These are phyloP conservation scores for Gortyna flavago DNA, from an alignment of 2,888 invertebrate species.

Conservation along the genomic window DNA sequence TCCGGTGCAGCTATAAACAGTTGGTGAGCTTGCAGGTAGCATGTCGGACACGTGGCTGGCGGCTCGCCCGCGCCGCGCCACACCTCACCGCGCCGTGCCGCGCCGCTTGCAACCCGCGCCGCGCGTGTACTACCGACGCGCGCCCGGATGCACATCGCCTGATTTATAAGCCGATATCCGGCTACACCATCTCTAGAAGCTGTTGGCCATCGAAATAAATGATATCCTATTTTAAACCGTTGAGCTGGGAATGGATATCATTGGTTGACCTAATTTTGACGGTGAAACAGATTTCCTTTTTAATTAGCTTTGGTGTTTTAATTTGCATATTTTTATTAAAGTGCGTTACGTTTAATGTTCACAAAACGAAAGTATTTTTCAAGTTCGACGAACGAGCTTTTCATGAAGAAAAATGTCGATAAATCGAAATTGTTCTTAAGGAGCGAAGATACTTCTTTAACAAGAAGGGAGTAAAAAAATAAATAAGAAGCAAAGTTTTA, in stretches of 20 bases:
- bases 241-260: slow-evolving; percentile 41
- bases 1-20: slow-evolving; percentile 36
- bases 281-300: slow-evolving; percentile 4
- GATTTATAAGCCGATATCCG: slow-evolving; percentile 84
- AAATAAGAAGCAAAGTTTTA: slow-evolving; percentile 54
- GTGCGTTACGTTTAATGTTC: not conserved
- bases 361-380: slow-evolving; percentile 1
- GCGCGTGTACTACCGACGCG: slow-evolving; percentile 64
- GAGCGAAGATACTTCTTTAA: slow-evolving; percentile 52
- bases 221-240: slow-evolving; percentile 58
- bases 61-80: slow-evolving; percentile 62
- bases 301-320: not conserved
- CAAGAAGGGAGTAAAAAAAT: slow-evolving; percentile 52
- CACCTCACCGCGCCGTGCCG: slow-evolving; percentile 13
- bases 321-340: not conserved
- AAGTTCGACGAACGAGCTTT: slow-evolving; percentile 30
- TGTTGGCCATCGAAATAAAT: slow-evolving; percentile 68
- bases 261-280: slow-evolving; percentile 31
- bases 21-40: slow-evolving; percentile 53
- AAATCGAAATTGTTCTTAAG: slow-evolving; percentile 38
- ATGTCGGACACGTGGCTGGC: slow-evolving; percentile 64
- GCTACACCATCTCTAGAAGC: slow-evolving; percentile 68
- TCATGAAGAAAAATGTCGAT: slow-evolving; percentile 18
- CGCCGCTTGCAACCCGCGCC: slow-evolving; percentile 8
- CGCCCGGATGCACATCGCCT: slow-evolving; percentile 74